These are phyloP conservation scores for Mycteria americana DNA, from an alignment of 2,797 vertebrate species.

Conservation along the genomic window DNA sequence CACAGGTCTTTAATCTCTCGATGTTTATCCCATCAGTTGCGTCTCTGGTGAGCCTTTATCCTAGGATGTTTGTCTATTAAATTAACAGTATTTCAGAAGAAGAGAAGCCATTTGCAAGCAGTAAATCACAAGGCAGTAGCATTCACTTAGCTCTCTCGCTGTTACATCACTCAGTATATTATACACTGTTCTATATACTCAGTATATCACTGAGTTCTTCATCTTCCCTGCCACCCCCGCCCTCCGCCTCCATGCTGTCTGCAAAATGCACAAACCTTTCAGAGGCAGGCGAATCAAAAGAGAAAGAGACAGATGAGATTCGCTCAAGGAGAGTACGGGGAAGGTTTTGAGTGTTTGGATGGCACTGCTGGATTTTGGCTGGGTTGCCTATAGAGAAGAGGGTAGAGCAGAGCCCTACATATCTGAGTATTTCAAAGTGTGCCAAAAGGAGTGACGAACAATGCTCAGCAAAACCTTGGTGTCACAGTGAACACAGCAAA, in stretches of 20 bases:
- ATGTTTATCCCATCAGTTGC: slow-evolving; percentile 70
- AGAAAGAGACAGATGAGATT: slow-evolving; percentile 18
- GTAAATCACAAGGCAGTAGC: slow-evolving; percentile 71
- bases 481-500: not conserved
- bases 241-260: slow-evolving; percentile 49
- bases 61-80: slow-evolving; percentile 78
- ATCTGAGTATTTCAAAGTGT: not conserved
- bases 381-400: not conserved
- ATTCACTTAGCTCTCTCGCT: slow-evolving; percentile 55
- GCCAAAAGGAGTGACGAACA: not conserved
- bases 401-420: not conserved
- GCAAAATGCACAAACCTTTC: slow-evolving; percentile 32
- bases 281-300: not conserved
- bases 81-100: slow-evolving; percentile 74
- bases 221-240: slow-evolving; percentile 38
- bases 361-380: slow-evolving; percentile 29
- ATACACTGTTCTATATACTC: slow-evolving; percentile 35
- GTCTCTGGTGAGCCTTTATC: slow-evolving; percentile 69
- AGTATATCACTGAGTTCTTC: slow-evolving; percentile 6
- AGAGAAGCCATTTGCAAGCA: slow-evolving; percentile 67
- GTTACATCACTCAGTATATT: slow-evolving; percentile 51
- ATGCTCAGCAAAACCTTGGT: not conserved
- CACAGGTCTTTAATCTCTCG: slow-evolving; percentile 71
- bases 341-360: not conserved
- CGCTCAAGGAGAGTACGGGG: not conserved